These are phyloP conservation scores for Conus betulinus DNA, from an alignment of 1,140 invertebrate genomes.

Conservation along the genomic window DNA sequence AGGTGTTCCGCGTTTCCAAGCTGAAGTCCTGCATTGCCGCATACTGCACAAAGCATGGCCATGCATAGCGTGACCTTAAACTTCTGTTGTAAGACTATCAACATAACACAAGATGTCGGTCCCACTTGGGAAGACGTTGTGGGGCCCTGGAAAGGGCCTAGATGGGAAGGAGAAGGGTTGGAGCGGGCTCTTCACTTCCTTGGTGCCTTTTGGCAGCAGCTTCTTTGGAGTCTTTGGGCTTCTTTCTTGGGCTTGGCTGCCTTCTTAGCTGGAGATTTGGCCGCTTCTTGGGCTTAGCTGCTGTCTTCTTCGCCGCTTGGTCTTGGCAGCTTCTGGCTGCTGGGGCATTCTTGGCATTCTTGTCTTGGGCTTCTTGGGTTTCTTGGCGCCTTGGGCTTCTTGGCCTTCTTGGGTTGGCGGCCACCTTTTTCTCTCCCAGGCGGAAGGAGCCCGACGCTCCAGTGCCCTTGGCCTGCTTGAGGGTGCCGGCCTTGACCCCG, in stretches of 20 bases:
- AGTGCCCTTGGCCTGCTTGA: conserved; percentile 70
- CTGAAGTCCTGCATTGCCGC: too few species aligned
- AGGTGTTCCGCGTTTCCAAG: too few species aligned
- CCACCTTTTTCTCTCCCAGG: conserved; percentile 57
- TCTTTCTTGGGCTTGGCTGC: conserved; percentile 28
- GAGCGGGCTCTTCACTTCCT: conserved; percentile 2
- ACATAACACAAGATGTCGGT: not conserved
- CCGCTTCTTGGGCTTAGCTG: conserved; percentile 15
- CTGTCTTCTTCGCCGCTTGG: conserved; percentile 33
- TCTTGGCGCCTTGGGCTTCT: conserved; percentile 43
- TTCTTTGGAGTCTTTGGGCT: not conserved
- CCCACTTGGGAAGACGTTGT: not conserved
- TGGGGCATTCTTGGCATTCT: conserved; percentile 39
- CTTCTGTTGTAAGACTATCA: too few species aligned
- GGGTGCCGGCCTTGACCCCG: conserved; percentile 63
- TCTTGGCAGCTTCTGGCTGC: conserved; percentile 40
- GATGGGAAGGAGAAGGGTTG: not conserved
- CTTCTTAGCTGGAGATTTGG: conserved; percentile 22
- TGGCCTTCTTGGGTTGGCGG: conserved; percentile 38
- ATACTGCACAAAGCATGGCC: too few species aligned
- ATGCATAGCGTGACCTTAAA: too few species aligned
- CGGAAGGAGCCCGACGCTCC: conserved; percentile 73
- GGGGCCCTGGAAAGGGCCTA: not conserved
- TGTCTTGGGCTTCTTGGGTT: conserved; percentile 11
- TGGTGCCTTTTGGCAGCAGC: not conserved